Evolutionary conservation across 2,888 invertebrate species (phyloP).

Genomic region (Ochropleura plecta): DNA sequence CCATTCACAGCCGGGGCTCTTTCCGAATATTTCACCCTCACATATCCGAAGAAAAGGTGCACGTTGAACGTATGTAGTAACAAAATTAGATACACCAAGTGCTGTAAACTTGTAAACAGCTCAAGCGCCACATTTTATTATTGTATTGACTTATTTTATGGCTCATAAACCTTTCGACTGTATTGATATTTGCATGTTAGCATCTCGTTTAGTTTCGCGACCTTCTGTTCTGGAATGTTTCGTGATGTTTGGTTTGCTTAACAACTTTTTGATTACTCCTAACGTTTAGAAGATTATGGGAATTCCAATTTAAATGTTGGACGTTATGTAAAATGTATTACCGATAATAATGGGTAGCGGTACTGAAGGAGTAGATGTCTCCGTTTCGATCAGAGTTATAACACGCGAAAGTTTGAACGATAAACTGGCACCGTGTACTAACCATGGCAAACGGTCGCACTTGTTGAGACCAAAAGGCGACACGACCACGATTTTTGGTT

Average conservation of each 20-base stretch:
- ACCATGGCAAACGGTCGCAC: not conserved
- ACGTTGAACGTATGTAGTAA: conserved; percentile 63
- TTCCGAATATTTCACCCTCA: conserved; percentile 64
- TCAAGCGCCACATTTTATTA: conserved; percentile 60
- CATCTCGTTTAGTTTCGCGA: conserved; percentile 62
- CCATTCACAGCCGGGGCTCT: conserved; percentile 69
- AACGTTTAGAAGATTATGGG: conserved; percentile 44
- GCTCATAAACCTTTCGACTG: conserved; percentile 73
- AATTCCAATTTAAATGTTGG: conserved; percentile 54
- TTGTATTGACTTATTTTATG: conserved; percentile 72
- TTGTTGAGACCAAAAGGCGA: too few species aligned
- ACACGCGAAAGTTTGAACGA: conserved; percentile 42
- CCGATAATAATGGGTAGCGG: conserved; percentile 49
- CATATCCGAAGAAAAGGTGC: conserved; percentile 62
- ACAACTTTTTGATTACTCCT: conserved; percentile 65
- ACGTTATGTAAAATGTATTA: conserved; percentile 53
- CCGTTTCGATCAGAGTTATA: conserved; percentile 26
- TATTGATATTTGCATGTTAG: conserved; percentile 72
- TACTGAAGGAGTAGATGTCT: conserved; percentile 31
- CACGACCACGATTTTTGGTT: not conserved
- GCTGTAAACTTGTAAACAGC: conserved; percentile 56
- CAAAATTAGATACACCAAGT: conserved; percentile 73
- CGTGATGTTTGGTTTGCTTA: conserved; percentile 59
- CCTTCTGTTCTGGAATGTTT: conserved; percentile 43
- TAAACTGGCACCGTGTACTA: not conserved